These are phyloP conservation scores for Carterocephalus palaemon DNA, from an alignment of 2,888 invertebrate species.

Conservation along the genomic window DNA sequence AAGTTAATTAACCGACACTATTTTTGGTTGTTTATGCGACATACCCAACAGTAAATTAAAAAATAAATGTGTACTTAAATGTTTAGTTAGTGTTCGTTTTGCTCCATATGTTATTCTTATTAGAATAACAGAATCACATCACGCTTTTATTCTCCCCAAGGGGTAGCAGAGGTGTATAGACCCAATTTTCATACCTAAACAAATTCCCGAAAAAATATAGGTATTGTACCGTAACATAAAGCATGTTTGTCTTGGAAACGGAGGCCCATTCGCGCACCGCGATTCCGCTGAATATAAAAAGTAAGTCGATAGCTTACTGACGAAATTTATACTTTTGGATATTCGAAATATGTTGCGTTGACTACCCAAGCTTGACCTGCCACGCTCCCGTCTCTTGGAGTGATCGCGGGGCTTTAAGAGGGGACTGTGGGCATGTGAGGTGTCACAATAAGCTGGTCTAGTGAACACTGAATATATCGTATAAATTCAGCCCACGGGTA, in stretches of 20 bases:
- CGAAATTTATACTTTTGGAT: slow-evolving; percentile 77
- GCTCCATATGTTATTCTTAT: no score
- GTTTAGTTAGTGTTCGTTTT: no score
- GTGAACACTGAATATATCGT: slow-evolving; percentile 70
- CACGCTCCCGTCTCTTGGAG: slow-evolving; percentile 23
- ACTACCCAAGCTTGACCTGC: slow-evolving; percentile 45
- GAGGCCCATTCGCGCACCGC: slow-evolving; percentile 65
- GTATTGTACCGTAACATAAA: slow-evolving; percentile 39
- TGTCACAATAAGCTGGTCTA: slow-evolving; percentile 48
- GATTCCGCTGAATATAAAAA: slow-evolving; percentile 75
- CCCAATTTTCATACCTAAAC: no score
- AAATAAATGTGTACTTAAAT: no score
- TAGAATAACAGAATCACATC: no score
- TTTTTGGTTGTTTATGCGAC: no score
- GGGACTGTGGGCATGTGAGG: slow-evolving; percentile 36
- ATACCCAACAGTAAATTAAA: no score
- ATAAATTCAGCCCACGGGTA: slow-evolving; percentile 77
- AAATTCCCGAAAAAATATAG: slow-evolving; percentile 31
- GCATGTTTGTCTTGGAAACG: slow-evolving; percentile 74
- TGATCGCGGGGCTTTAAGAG: slow-evolving; percentile 6
- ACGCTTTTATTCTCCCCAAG: no score
- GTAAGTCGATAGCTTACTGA: slow-evolving; percentile 78
- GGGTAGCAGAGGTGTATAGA: no score
- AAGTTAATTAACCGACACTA: no score
- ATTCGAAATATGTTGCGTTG: slow-evolving; percentile 70